Evolutionary conservation across 1,140 invertebrate genomes (phyloP).

Genomic region (Cyclargus thomasi): DNA sequence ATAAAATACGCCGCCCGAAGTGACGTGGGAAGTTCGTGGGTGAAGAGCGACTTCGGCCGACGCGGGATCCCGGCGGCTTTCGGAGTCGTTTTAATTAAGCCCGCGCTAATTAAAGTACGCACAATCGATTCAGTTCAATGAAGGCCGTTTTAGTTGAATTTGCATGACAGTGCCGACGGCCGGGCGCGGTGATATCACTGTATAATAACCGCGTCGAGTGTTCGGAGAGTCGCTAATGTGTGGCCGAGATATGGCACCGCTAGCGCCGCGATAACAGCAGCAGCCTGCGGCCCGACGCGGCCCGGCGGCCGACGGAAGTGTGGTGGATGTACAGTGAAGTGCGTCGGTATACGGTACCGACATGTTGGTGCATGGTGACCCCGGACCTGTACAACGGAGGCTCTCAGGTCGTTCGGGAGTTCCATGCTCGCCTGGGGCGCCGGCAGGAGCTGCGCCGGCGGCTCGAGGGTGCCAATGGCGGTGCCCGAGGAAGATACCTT

Average conservation of each 20-base stretch:
- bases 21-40: neutral
- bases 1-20: neutral
- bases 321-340: constrained; percentile 38
- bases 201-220: constrained; percentile 3
- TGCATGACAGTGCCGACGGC: neutral
- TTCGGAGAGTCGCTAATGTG: neutral
- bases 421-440: constrained; percentile 65
- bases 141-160: neutral
- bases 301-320: neutral
- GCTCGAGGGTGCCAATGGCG: constrained; percentile 35
- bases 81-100: neutral
- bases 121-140: constrained; percentile 11
- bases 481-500: constrained; percentile 27
- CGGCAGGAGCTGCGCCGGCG: constrained; percentile 38
- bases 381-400: constrained; percentile 68
- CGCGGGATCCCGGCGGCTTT: neutral
- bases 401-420: constrained; percentile 64
- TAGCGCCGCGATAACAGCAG: neutral
- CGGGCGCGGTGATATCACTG: constrained; percentile 5
- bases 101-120: neutral
- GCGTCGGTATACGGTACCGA: constrained; percentile 43
- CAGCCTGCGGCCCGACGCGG: neutral
- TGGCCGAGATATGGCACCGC: neutral
- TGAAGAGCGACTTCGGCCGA: neutral
- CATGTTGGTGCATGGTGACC: constrained; percentile 65